Percentiles rank a stretch among this genome's conserved stretches.
Conservation (phyloP, 2,888 invertebrate genomes). For the Caenorhabditis wallacei region DNA sequence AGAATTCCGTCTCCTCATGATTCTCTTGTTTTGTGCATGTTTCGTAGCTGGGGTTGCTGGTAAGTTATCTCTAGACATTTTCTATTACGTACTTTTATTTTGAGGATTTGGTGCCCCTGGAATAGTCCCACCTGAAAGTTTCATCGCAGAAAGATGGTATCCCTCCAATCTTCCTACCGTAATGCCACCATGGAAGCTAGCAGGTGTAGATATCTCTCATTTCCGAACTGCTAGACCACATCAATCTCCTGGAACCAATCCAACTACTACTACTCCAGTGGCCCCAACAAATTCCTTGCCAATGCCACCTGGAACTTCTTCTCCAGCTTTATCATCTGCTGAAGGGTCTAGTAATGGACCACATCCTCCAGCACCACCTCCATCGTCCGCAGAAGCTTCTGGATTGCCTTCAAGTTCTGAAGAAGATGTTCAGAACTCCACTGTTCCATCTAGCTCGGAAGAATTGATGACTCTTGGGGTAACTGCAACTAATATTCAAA, state of each 20-base stretch:
- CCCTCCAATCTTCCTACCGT: slow-evolving; percentile 72
- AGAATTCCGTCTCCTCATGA: slow-evolving; percentile 43
- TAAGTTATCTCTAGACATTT: background rate
- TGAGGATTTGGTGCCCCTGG: slow-evolving; percentile 69
- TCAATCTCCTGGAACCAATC: slow-evolving; percentile 44
- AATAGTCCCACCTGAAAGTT: slow-evolving; percentile 65
- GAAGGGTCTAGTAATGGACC: slow-evolving; percentile 28
- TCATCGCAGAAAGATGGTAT: slow-evolving; percentile 71
- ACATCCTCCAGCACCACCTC: slow-evolving; percentile 54
- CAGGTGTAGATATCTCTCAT: slow-evolving; percentile 64
- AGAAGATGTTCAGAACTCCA: slow-evolving; percentile 25
- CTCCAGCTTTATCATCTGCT: background rate
- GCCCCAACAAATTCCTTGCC: slow-evolving; percentile 53
- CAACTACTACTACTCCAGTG: slow-evolving; percentile 46
- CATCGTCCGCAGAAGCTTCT: slow-evolving; percentile 3
- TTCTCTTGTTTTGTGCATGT: slow-evolving; percentile 17
- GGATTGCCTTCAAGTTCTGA: slow-evolving; percentile 28
- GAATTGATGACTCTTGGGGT: slow-evolving; percentile 57
- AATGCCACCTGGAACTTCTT: slow-evolving; percentile 57
- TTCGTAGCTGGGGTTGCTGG: background rate
- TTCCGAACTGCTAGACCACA: slow-evolving; percentile 67
- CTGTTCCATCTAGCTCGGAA: slow-evolving; percentile 22
- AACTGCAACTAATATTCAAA: slow-evolving; percentile 40
- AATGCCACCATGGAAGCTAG: slow-evolving; percentile 70
- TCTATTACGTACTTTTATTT: slow-evolving; percentile 2